phyloP scores from a whole-genome alignment of 1,140 invertebrate species.

The Cyrtorhinus lividipennis region DNA sequence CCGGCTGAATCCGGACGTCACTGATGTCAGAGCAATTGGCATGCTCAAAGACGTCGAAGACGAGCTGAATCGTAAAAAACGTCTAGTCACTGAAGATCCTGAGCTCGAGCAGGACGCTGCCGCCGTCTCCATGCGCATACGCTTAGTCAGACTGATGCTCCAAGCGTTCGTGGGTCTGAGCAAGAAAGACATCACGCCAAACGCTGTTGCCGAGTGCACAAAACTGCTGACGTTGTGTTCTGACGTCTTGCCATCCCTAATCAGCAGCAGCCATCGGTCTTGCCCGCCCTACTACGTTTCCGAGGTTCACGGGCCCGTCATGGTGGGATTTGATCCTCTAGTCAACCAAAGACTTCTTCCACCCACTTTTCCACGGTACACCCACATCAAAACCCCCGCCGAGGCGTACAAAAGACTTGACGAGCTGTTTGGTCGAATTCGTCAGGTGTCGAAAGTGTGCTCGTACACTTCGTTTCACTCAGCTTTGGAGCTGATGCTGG shows the following conservation, averaged over 20 bases:
- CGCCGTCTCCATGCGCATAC: constrained; percentile 55
- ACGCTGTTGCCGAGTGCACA: constrained; percentile 43
- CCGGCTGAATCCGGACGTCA: constrained; percentile 65
- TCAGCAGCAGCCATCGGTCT: constrained; percentile 58
- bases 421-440: constrained; percentile 61
- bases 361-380: constrained; percentile 95
- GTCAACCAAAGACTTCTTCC: constrained; percentile 88
- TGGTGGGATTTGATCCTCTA: constrained; percentile 85
- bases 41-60: constrained; percentile 87
- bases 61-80: constrained; percentile 39
- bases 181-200: constrained; percentile 27
- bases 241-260: constrained; percentile 65
- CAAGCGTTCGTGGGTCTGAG: constrained; percentile 57
- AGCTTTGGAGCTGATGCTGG: constrained; percentile 82
- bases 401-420: constrained; percentile 77
- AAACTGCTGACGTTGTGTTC: constrained; percentile 51
- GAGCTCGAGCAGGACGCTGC: constrained; percentile 13
- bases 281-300: constrained; percentile 32
- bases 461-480: constrained; percentile 63
- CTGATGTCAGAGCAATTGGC: constrained; percentile 61
- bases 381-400: constrained; percentile 70
- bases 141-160: constrained; percentile 73
- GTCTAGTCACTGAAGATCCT: constrained; percentile 1
- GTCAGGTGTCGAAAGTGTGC: constrained; percentile 68
- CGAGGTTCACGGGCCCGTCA: constrained; percentile 30